Conservation (phyloP, 1,140 invertebrate species). For the Micrasema minimum region DNA sequence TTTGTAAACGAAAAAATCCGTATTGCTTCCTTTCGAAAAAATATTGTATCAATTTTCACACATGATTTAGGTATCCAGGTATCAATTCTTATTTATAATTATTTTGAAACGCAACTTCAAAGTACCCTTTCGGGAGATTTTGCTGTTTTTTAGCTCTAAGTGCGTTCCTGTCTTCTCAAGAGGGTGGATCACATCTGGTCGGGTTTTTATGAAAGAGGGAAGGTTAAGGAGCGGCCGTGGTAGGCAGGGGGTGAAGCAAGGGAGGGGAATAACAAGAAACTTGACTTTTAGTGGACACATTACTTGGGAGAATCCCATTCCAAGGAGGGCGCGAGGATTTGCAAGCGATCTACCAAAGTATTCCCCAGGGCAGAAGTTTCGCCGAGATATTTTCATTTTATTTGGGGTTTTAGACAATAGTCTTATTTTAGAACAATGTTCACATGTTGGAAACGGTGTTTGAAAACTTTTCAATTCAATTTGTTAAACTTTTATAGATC, state of each 20-base stretch:
- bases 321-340: slow-evolving; percentile 49
- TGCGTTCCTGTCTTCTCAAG: slow-evolving; percentile 18
- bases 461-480: not conserved
- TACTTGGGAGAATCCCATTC: slow-evolving; percentile 49
- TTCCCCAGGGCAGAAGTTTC: slow-evolving; percentile 13
- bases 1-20: too few relatives aligned
- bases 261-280: slow-evolving; percentile 50
- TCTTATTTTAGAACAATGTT: too few relatives aligned
- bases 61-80: too few relatives aligned
- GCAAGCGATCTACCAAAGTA: slow-evolving; percentile 42
- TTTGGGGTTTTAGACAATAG: slow-evolving; percentile 9
- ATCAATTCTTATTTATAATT: too few relatives aligned
- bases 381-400: slow-evolving; percentile 7
- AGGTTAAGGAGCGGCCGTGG: slow-evolving; percentile 22
- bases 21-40: too few relatives aligned
- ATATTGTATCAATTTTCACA: too few relatives aligned
- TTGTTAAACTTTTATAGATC: not conserved
- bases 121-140: too few relatives aligned
- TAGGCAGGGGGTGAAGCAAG: not conserved
- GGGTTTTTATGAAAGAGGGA: slow-evolving; percentile 46
- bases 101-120: too few relatives aligned
- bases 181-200: slow-evolving; percentile 29
- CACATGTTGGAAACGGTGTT: too few relatives aligned
- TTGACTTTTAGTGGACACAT: slow-evolving; percentile 53
- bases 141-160: too few relatives aligned